These are phyloP conservation scores for Mesorhabditis spiculigera DNA, from an alignment of 2,888 invertebrate genomes.

Conservation along the genomic window DNA sequence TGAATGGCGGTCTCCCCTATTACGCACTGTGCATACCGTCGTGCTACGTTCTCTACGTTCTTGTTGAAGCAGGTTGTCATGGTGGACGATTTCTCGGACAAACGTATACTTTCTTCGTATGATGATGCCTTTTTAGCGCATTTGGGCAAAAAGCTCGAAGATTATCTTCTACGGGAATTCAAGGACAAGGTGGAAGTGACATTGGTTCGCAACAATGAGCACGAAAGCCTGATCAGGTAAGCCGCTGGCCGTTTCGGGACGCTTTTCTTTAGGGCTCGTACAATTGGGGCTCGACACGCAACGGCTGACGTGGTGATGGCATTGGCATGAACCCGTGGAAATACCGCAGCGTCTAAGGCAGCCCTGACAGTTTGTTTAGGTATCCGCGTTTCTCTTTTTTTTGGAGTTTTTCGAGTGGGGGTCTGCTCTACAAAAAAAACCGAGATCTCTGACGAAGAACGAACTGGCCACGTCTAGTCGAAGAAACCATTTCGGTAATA, in stretches of 20 bases:
- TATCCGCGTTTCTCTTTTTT: background rate
- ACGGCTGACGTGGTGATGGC: conserved; percentile 88
- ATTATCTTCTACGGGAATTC: conserved; percentile 75
- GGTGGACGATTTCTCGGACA: conserved; percentile 63
- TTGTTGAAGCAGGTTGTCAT: conserved; percentile 63
- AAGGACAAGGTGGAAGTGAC: conserved; percentile 87
- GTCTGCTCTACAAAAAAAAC: conserved; percentile 96
- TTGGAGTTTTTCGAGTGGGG: conserved; percentile 97
- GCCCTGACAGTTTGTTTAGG: conserved; percentile 49
- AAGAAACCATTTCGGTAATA: conserved; percentile 83
- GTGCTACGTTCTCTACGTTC: conserved; percentile 61
- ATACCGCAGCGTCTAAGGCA: conserved; percentile 85
- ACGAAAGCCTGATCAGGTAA: conserved; percentile 82
- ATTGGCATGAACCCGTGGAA: conserved; percentile 91
- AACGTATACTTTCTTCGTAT: conserved; percentile 53
- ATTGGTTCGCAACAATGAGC: conserved; percentile 78
- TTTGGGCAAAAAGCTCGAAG: conserved; percentile 77
- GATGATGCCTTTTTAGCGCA: conserved; percentile 66
- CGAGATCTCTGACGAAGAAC: conserved; percentile 81
- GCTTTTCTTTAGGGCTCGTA: conserved; percentile 24
- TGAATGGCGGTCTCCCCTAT: conserved; percentile 76
- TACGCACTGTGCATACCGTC: conserved; percentile 82
- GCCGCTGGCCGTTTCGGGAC: background rate
- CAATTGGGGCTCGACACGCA: conserved; percentile 54
- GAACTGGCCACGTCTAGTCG: conserved; percentile 73